Conservation (phyloP, 2,113 vertebrate species). For the Cygnus buccinator region DNA sequence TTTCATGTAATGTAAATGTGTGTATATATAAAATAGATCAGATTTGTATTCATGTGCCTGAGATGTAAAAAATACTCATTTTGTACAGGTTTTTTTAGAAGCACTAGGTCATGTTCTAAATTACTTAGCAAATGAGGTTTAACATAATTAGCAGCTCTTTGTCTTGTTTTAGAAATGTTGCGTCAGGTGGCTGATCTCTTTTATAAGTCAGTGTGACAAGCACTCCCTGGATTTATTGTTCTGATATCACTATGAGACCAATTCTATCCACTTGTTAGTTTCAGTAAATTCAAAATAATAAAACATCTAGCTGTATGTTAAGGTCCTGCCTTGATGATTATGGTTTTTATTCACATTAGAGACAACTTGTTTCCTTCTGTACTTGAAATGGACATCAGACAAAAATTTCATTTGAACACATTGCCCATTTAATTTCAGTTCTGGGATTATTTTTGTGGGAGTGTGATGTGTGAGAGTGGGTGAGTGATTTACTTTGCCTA, state of each 20-base stretch:
- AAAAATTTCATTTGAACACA: neutral
- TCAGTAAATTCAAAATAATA: conserved; percentile 50
- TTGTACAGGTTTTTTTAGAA: conserved; percentile 75
- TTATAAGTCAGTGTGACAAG: conserved; percentile 25
- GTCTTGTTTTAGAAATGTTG: conserved; percentile 40
- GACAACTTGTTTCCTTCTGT: neutral
- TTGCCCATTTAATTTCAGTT: neutral
- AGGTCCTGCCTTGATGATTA: neutral
- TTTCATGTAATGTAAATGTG: conserved; percentile 81
- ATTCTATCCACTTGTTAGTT: conserved; percentile 34
- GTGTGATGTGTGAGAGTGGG: neutral
- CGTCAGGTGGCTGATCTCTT: conserved; percentile 43
- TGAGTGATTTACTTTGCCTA: neutral
- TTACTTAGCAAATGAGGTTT: conserved; percentile 34
- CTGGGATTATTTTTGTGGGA: neutral
- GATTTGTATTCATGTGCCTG: conserved; percentile 80
- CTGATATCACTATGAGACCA: conserved; percentile 1
- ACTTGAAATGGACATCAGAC: conserved; percentile 3
- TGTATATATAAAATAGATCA: conserved; percentile 79
- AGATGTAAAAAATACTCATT: conserved; percentile 73
- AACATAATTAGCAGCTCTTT: conserved; percentile 34
- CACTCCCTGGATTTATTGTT: neutral
- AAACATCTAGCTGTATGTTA: conserved; percentile 28
- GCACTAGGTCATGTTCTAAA: conserved; percentile 7
- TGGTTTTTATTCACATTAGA: conserved; percentile 21